phyloP scores from a whole-genome alignment of 2,113 vertebrate species.

The Malurus cyaneus region DNA sequence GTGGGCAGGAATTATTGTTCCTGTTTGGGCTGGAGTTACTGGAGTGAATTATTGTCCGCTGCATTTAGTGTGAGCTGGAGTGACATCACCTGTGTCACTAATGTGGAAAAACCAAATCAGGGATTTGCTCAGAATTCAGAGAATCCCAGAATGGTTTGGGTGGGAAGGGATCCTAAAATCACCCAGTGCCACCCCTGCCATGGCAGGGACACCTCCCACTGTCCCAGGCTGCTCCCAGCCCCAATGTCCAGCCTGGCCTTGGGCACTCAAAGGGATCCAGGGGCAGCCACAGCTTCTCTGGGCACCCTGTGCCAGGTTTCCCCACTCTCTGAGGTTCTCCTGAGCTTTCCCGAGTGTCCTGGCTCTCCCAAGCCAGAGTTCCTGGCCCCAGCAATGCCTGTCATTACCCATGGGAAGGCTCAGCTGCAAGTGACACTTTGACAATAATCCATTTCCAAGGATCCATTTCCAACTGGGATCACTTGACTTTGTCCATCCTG shows the following conservation, averaged over 20 bases:
- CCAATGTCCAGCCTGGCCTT: background rate
- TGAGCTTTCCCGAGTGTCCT: background rate
- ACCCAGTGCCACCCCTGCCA: fast-evolving
- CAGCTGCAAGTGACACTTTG: background rate
- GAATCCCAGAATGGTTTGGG: background rate
- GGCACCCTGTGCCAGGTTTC: background rate
- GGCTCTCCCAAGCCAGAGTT: background rate
- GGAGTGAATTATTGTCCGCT: background rate
- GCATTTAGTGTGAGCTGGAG: background rate
- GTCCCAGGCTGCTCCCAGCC: background rate
- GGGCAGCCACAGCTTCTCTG: background rate
- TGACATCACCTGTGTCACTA: background rate
- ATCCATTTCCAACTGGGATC: fast-evolving
- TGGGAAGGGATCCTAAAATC: background rate
- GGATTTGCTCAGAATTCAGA: background rate
- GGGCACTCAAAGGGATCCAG: background rate
- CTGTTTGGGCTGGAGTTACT: background rate
- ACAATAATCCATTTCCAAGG: fast-evolving
- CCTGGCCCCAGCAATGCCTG: background rate
- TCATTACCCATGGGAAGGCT: no score
- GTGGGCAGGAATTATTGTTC: background rate
- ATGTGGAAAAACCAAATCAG: background rate
- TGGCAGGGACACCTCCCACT: background rate
- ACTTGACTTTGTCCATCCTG: fast-evolving
- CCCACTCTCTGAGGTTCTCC: background rate